Conservation (phyloP, 2,888 invertebrate species). For the Cephus nigrinus region DNA sequence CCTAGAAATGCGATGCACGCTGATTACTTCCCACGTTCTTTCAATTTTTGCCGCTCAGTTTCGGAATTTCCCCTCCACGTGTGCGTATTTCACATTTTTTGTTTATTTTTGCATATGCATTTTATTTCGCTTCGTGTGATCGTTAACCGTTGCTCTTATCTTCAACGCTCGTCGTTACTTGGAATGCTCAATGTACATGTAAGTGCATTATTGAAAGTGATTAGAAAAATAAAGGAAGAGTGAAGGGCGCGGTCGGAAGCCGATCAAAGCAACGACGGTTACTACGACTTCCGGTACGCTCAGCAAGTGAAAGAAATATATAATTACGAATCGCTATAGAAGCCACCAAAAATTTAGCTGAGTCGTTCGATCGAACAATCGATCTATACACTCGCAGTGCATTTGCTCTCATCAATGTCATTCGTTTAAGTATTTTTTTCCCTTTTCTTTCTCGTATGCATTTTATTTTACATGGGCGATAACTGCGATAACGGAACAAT, state of each 20-base stretch:
- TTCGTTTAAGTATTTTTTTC: slow-evolving; percentile 31
- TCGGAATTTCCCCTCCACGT: slow-evolving; percentile 5
- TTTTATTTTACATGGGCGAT: slow-evolving; percentile 46
- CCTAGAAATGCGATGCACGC: slow-evolving; percentile 59
- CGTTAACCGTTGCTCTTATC: background rate
- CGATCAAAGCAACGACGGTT: background rate
- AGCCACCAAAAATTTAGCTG: slow-evolving; percentile 11
- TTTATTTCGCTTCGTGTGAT: background rate
- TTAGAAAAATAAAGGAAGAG: background rate
- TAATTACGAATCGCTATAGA: background rate
- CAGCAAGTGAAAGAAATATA: background rate
- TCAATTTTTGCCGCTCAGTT: slow-evolving; percentile 11
- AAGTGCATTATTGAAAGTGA: background rate
- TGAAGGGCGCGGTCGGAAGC: background rate
- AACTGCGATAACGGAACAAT: slow-evolving; percentile 57
- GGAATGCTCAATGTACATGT: slow-evolving; percentile 46
- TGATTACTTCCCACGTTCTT: slow-evolving; percentile 24
- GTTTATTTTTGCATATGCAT: slow-evolving; percentile 12
- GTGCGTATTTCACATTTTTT: slow-evolving; percentile 8
- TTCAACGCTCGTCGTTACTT: slow-evolving; percentile 29
- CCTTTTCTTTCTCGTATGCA: background rate
- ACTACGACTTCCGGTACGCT: background rate
- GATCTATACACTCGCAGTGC: no score
- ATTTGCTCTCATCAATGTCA: no score
- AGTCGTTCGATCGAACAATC: background rate